Percentiles rank a stretch among this genome's conserved stretches.
Conservation (phyloP, 2,113 vertebrate genomes). For the Oncorhynchus clarkii region DNA sequence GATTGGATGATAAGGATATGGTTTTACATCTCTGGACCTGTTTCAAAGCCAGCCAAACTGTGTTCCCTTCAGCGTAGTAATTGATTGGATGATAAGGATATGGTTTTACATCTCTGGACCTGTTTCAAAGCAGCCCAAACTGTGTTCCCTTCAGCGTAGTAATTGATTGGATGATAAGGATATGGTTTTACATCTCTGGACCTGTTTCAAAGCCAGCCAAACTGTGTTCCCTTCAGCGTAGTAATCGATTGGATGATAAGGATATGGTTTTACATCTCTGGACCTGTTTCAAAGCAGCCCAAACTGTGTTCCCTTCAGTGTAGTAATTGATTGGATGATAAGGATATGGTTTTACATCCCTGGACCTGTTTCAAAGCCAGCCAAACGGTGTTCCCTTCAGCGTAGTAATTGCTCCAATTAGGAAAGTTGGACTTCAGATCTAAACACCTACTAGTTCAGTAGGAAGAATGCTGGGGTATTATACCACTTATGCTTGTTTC, state of each 20-base stretch:
- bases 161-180: slow-evolving; percentile 19
- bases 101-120: slow-evolving; percentile 2
- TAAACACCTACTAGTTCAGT: neutral
- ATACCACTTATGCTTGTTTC: neutral
- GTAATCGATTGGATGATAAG: slow-evolving; percentile 20
- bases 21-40: slow-evolving; percentile 5
- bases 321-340: slow-evolving; percentile 20
- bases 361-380: slow-evolving; percentile 35
- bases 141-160: slow-evolving; percentile 15
- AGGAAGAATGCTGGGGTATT: neutral
- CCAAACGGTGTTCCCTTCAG: slow-evolving; percentile 30
- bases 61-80: slow-evolving; percentile 25
- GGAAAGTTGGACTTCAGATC: slow-evolving; percentile 30
- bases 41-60: slow-evolving; percentile 46
- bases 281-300: slow-evolving; percentile 39
- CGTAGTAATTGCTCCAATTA: slow-evolving; percentile 39
- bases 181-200: slow-evolving; percentile 1
- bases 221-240: slow-evolving; percentile 17
- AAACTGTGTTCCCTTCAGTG: slow-evolving; percentile 30
- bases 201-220: slow-evolving; percentile 45
- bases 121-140: slow-evolving; percentile 47
- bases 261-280: slow-evolving; percentile 2
- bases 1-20: neutral
- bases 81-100: slow-evolving; percentile 8
- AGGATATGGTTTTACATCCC: neutral